Evolutionary conservation across 2,113 vertebrate species (phyloP).

Genomic region (Caranx ignobilis): DNA sequence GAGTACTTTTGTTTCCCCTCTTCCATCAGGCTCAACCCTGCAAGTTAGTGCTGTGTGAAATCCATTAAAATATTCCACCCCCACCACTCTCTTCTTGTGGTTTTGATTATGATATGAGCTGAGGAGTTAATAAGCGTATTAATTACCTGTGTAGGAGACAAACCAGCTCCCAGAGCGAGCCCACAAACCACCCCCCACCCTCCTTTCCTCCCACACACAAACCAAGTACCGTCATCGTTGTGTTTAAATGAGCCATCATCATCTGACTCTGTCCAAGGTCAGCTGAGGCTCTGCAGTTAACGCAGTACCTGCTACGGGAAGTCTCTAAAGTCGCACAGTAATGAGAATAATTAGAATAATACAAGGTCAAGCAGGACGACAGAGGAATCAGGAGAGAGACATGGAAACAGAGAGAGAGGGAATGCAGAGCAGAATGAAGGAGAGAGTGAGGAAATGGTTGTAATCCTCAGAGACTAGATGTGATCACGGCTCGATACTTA

Average conservation of each 20-base stretch:
- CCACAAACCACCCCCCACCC: not conserved
- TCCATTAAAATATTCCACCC: conserved; percentile 61
- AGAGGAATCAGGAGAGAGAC: conserved; percentile 2
- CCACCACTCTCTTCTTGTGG: conserved; percentile 39
- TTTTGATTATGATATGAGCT: conserved; percentile 67
- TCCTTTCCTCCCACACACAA: conserved; percentile 31
- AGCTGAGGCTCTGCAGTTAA: conserved; percentile 28
- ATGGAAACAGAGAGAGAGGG: not conserved
- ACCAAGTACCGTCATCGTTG: conserved; percentile 7
- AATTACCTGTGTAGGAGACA: conserved; percentile 78
- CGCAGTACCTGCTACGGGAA: conserved; percentile 25
- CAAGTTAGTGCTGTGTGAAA: conserved; percentile 48
- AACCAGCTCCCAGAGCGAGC: conserved; percentile 60
- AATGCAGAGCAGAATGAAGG: conserved; percentile 4
- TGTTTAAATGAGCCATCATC: conserved; percentile 68
- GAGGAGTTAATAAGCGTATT: conserved; percentile 79
- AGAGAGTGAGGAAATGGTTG: conserved; percentile 11
- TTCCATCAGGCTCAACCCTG: conserved; percentile 3
- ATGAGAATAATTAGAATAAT: conserved; percentile 74
- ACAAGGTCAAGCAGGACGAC: conserved; percentile 62
- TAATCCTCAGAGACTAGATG: conserved; percentile 24
- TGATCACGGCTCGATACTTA: conserved; percentile 24
- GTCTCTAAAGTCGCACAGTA: conserved; percentile 55
- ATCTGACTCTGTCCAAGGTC: conserved; percentile 62
- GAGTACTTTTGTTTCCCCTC: not conserved